Conservation (phyloP, 2,888 invertebrate genomes). For the Andricus curvator region DNA sequence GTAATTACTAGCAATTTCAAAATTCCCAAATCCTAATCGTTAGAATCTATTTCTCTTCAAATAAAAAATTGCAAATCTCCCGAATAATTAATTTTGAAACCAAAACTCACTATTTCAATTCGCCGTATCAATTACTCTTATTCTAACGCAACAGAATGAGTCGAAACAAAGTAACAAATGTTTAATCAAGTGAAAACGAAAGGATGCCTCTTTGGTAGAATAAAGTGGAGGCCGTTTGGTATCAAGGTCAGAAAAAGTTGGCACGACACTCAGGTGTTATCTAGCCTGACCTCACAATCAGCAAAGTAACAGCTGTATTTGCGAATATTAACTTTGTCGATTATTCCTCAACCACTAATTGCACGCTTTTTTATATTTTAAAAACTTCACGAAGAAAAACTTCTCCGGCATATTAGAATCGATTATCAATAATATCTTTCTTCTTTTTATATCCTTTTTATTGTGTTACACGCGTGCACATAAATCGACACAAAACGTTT, state of each 20-base stretch:
- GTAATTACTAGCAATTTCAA: not conserved
- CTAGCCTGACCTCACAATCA: not conserved
- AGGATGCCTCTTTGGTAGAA: not conserved
- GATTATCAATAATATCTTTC: not conserved
- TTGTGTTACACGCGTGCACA: slow-evolving; percentile 4
- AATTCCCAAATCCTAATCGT: no score
- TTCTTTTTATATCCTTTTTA: not conserved
- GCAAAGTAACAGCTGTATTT: not conserved
- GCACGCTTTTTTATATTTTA: not conserved
- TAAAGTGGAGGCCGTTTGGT: not conserved
- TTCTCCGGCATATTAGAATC: not conserved
- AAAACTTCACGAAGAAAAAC: not conserved
- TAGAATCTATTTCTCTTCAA: not conserved
- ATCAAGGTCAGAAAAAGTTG: slow-evolving; percentile 9
- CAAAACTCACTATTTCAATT: not conserved
- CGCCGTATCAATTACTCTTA: not conserved
- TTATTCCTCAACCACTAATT: slow-evolving; percentile 4
- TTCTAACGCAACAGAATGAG: not conserved
- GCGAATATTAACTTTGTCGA: not conserved
- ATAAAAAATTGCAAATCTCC: no score
- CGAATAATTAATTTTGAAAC: no score
- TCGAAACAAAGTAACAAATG: not conserved
- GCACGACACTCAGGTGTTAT: not conserved
- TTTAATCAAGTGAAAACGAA: not conserved
- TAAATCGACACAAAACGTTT: not conserved